Percentiles rank a stretch among this genome's conserved stretches.
Evolutionary conservation across 2,888 invertebrate species (phyloP).

Genomic region (Rhopalosiphum nymphaeae): DNA sequence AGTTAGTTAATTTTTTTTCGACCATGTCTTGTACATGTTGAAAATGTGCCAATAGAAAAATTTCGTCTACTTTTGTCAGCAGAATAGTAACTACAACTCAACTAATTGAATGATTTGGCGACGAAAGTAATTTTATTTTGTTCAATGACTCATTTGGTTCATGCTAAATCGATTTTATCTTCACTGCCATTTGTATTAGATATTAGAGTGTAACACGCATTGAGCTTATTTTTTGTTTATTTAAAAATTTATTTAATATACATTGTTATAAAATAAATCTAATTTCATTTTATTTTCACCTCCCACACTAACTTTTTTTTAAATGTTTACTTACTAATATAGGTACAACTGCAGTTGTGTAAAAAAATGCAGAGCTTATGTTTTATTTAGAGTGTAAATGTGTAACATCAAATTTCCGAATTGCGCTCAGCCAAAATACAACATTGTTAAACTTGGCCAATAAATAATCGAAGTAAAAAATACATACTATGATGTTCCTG

Average conservation of each 20-base stretch:
- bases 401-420: neutral
- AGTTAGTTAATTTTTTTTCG: neutral
- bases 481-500: neutral
- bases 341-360: neutral
- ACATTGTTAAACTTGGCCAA: neutral
- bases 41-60: constrained; percentile 25
- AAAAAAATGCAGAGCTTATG: neutral
- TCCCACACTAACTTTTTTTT: neutral
- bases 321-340: neutral
- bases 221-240: neutral
- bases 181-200: neutral
- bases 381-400: neutral
- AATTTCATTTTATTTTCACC: neutral
- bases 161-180: neutral
- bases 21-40: neutral
- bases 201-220: neutral
- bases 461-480: neutral
- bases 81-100: neutral
- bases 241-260: neutral
- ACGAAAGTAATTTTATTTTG: constrained; percentile 24
- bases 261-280: neutral
- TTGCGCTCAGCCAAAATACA: neutral
- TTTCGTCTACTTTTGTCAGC: neutral
- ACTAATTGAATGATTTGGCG: constrained; percentile 56
- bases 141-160: constrained; percentile 8